Base-by-base conservation (phyloP, 2,797 vertebrate genomes). In the Phalanger gymnotis region DNA sequence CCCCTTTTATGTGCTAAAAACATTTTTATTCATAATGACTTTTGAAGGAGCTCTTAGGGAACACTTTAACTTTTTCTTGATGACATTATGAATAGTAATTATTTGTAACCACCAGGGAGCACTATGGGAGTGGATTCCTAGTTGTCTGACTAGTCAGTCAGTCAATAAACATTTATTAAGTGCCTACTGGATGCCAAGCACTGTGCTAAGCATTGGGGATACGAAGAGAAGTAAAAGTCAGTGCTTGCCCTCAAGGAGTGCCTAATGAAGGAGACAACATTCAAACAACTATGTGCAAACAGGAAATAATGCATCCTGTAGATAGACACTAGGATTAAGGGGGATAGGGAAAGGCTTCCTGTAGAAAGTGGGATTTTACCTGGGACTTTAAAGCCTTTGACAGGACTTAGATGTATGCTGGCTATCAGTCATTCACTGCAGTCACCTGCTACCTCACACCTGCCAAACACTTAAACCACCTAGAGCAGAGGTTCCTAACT, bases 21-120 rank as follows among this genome's bases (percentile, higher is more conserved):
- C 12, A 73, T 40, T 93, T 90, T 95, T 81, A 58, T 52, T 95
- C 93, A 54, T 94, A 73, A 94, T 56, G 28, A 95, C 92, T 95
- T 93, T 9, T 58, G 66, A 92, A 91, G 51, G 7, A 73, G n/a
- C 14, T 66, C 13, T n/a, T 66, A 66, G 61, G 61, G 61, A 0
- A 22, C 19, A 73, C 6, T 31, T 95, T 94, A 91, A 57, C 40
- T 53, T 92, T 95, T 56, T 81, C 55, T 90, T 93, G 51, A 93
- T 61, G 4, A 51, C 14, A 92, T 90, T 92, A 91, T 61, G 91
- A 73, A 87, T 58, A 54, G 95, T 73, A 90, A 93, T 47, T 40
- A n/a, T 40, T 73, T 73, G 66, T 40, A 73, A 73, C 16, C n/a
- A 73, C 16, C 2, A 73, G 16, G 66, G 40, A 19, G 16, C 34